A percentile compares a stretch with the other conserved stretches of the same genome.
phyloP scores from a whole-genome alignment of 2,888 invertebrate species.

The Sinotaia quadrata region DNA sequence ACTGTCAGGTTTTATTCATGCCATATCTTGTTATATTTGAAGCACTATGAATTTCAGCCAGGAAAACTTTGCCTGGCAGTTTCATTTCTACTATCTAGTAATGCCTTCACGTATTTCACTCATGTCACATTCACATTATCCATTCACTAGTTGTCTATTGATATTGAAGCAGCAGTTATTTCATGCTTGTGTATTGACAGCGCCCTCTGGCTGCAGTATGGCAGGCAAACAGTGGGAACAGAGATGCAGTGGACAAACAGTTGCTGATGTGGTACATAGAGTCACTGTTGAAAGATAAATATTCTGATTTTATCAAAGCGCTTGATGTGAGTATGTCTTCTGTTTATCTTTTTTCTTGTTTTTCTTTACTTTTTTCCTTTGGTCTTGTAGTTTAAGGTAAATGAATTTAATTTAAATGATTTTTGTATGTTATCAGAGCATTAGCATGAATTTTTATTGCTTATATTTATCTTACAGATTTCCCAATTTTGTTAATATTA shows the following conservation, averaged over 20 bases:
- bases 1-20: no score
- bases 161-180: no score
- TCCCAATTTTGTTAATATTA: no score
- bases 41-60: no score
- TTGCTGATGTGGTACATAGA: conserved; percentile 87
- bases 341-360: neutral
- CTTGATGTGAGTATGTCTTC: conserved; percentile 75
- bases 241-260: conserved; percentile 65
- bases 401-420: neutral
- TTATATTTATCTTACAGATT: conserved; percentile 17
- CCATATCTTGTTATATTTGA: no score
- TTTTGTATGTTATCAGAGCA: neutral
- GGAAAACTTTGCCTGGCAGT: no score
- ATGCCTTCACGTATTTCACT: no score
- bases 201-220: conserved; percentile 68
- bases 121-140: no score
- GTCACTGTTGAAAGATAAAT: conserved; percentile 85
- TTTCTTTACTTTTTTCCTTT: neutral
- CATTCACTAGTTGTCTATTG: no score
- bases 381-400: neutral
- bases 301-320: conserved; percentile 81
- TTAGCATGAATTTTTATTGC: neutral
- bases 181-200: conserved; percentile 49
- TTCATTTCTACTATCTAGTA: no score
- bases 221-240: conserved; percentile 77